These are phyloP conservation scores for Melanotaenia maccullochi DNA, from an alignment of 2,797 vertebrate genomes.

Conservation along the genomic window DNA sequence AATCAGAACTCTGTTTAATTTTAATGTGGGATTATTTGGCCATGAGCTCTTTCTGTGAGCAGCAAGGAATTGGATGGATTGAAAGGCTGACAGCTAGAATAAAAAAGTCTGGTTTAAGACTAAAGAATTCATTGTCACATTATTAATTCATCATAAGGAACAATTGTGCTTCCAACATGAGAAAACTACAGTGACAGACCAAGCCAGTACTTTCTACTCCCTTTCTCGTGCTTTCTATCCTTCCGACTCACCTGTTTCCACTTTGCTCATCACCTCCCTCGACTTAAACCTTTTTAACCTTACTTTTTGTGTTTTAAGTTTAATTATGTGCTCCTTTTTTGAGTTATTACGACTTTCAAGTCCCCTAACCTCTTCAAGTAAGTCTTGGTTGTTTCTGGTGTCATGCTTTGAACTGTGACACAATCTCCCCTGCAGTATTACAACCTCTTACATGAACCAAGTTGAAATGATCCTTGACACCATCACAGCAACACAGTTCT, in stretches of 20 bases:
- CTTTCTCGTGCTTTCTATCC: background rate
- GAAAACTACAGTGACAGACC: background rate
- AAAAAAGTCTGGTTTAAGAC: background rate
- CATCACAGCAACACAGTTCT: conserved; percentile 47
- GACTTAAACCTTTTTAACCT: background rate
- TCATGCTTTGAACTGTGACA: conserved; percentile 25
- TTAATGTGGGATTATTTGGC: background rate
- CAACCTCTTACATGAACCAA: conserved; percentile 41
- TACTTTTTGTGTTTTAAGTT: background rate
- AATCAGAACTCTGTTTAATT: background rate
- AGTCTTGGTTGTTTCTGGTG: conserved; percentile 11
- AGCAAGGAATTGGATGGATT: no score
- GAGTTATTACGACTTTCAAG: background rate
- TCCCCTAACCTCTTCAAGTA: conserved; percentile 2
- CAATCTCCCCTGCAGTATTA: conserved; percentile 37
- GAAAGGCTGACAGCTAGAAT: background rate
- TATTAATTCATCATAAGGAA: background rate
- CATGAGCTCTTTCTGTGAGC: no score
- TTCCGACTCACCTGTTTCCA: background rate
- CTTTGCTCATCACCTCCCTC: background rate
- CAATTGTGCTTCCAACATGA: background rate
- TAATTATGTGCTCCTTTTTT: background rate
- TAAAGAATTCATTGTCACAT: background rate
- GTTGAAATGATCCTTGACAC: conserved; percentile 76
- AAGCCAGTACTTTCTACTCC: background rate